Base-by-base conservation (phyloP, 37 sponge, comb jelly and placozoan species). In the Haliclona indistincta region DNA sequence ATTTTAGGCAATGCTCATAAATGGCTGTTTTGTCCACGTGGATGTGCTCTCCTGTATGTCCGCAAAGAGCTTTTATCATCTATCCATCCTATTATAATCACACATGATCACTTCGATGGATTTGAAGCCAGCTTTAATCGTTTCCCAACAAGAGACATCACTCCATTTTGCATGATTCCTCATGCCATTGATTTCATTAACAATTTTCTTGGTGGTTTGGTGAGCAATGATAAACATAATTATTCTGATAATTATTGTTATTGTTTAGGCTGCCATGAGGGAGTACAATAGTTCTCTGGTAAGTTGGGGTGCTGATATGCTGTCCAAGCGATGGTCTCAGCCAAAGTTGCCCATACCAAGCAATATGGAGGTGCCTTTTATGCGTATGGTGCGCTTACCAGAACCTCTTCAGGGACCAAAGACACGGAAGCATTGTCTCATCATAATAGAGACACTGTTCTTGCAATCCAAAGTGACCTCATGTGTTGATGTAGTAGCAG, bases 1-100 rank as follows among this genome's bases (percentile, higher is more conserved):
- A 43, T 36, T 20, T 38, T 56, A 87, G 88, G 89, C 32, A 84
- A 84, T 70, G 44, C 84, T 10, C 89, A 88, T 80, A 88, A 88
- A 42, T 88, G 89, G 89, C 10, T 70, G 64, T 84, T 75, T 43
- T 56, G 71, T 47, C 73, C 84, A 2, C 49, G 84, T 34, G 89
- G 89, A 6, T 84, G 80, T 54, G 79, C 84, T 28, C 25, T 88
- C 47, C 68, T 88, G 44, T 77, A 84, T 39, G 74, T 72, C 23
- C n/a, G 32, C 28, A 38, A 33, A 26, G 60, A 60, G 3, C 61
- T 61, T 29, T 71, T 84, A 28, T 58, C 55, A 2, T 19, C 42
- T 40, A 66, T 71, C 20, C 4, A 33, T n/a, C 89, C 89, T 32
- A 42, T 78, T 17, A 58, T 84, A 0, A 49, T 52, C 29, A 84